Evolutionary conservation across 2,113 vertebrate genomes (phyloP), one percentile per base, ranked within the genome.

Genomic region (Leucopsar rothschildi): DNA sequence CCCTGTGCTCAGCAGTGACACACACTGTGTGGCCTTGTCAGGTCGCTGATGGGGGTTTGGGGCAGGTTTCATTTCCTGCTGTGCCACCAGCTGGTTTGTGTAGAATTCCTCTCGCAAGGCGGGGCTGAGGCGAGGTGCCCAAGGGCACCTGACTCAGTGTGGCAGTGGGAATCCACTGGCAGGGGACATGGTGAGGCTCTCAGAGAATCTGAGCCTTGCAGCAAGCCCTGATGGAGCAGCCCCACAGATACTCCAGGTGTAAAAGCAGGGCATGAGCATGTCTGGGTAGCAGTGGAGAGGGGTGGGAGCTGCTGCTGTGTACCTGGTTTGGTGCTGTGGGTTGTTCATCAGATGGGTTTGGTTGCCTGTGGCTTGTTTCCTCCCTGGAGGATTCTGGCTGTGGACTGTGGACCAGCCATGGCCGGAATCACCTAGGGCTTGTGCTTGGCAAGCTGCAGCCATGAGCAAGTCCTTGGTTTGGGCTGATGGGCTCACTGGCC

Each of bases 11-110:
- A 2, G 31, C 1, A 0, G 24, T 29, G 45, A 6, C 60, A 45
- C 12, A 5, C 18, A 0, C 33, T 8, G 3, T 6, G 19, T 53
- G 64, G 56, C n/a, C 20, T 5, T n/a, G 28, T 24, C 78, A 20
- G 16, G 19, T 52, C 39, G 1, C 61, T 35, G 45, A 0, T 3
- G 37, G 25, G 19, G 11, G 5, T 21, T 44, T 44, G 0, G 1
- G 23, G 20, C 82, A 23, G 53, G 11, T 53, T 35, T 61, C 14
- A 0, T 35, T 76, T 35, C 40, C 40, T 69, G 24, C 50, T 6
- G 20, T n/a, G 39, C 28, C 60, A 24, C 45, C 77, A 59, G 60
- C 53, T 60, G 61, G 2, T 19, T 35, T 31, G 25, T 31, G 63
- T 11, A 24, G 40, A 11, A 8, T 13, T 90, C n/a, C 25, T 75